Conservation (phyloP, 2,797 vertebrate species). For the Chanos chanos region DNA sequence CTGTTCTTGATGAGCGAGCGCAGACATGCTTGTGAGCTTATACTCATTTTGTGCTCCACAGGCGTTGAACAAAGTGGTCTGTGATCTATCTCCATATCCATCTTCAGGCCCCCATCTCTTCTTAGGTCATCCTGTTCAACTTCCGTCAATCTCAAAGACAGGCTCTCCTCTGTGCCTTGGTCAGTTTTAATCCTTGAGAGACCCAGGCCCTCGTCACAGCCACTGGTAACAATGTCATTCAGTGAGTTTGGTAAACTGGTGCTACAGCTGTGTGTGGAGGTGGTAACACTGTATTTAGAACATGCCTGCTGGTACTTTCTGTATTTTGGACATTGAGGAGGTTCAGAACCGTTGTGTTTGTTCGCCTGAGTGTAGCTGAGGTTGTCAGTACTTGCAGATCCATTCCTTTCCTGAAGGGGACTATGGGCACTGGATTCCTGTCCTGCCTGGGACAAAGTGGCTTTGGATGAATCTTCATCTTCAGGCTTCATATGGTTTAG, state of each 20-base stretch:
- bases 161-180: conserved; percentile 72
- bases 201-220: conserved; percentile 35
- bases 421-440: conserved; percentile 63
- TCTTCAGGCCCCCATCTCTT: conserved; percentile 78
- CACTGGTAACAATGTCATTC: conserved; percentile 62
- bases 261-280: conserved; percentile 76
- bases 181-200: conserved; percentile 77
- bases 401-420: conserved; percentile 54
- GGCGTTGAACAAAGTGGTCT: conserved; percentile 71
- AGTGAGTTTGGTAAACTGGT: conserved; percentile 82
- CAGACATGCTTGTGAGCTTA: conserved; percentile 78
- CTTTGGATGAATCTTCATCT: conserved; percentile 67
- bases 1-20: conserved; percentile 83
- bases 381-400: conserved; percentile 44
- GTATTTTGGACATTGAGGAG: conserved; percentile 84
- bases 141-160: conserved; percentile 82
- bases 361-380: conserved; percentile 67
- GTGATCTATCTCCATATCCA: conserved; percentile 49
- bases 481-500: conserved; percentile 68
- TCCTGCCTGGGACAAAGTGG: conserved; percentile 67
- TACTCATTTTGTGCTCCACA: conserved; percentile 68
- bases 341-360: conserved; percentile 58
- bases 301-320: conserved; percentile 88
- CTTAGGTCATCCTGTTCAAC: conserved; percentile 79
- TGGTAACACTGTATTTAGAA: conserved; percentile 79